A percentile compares a stretch with the other conserved stretches of the same genome.
phyloP scores from a whole-genome alignment of 2,797 vertebrate species.

The Coreius guichenoti region DNA sequence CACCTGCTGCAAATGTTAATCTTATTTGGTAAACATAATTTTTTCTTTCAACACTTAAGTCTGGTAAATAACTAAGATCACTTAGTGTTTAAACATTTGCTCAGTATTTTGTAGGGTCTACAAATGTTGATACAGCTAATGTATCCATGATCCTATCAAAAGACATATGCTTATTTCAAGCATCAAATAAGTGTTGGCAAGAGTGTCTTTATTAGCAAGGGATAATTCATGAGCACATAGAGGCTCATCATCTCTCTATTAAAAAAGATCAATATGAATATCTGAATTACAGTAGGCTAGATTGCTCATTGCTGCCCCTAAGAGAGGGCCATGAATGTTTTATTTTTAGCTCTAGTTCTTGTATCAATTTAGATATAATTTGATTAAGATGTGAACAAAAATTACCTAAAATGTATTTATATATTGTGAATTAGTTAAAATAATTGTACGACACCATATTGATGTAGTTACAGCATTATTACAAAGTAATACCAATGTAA shows the following conservation, averaged over 20 bases:
- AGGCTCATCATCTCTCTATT: conserved; percentile 24
- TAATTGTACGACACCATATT: neutral
- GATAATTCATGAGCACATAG: conserved; percentile 23
- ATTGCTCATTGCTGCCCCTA: neutral
- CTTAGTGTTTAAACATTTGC: conserved; percentile 34
- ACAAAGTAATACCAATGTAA: conserved; percentile 40
- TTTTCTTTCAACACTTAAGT: conserved; percentile 38
- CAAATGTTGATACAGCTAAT: conserved; percentile 33
- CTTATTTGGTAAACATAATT: conserved; percentile 27
- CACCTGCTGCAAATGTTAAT: neutral
- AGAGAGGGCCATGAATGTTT: neutral
- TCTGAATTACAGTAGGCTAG: conserved; percentile 6
- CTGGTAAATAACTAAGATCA: conserved; percentile 36
- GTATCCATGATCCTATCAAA: conserved; percentile 17
- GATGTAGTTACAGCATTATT: conserved; percentile 2
- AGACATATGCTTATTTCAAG: conserved; percentile 9
- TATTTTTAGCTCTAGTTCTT: conserved; percentile 8
- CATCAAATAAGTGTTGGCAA: conserved; percentile 33
- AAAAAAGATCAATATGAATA: conserved; percentile 29
- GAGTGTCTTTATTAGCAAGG: conserved; percentile 14
- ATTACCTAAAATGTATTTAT: neutral
- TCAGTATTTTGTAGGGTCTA: conserved; percentile 29
- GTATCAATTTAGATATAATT: neutral
- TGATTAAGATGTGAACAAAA: neutral
- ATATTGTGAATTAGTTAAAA: neutral